Evolutionary conservation across 1,140 invertebrate genomes (phyloP), one percentile per base, ranked within the genome.

Genomic region (Calephelis nemesis): DNA sequence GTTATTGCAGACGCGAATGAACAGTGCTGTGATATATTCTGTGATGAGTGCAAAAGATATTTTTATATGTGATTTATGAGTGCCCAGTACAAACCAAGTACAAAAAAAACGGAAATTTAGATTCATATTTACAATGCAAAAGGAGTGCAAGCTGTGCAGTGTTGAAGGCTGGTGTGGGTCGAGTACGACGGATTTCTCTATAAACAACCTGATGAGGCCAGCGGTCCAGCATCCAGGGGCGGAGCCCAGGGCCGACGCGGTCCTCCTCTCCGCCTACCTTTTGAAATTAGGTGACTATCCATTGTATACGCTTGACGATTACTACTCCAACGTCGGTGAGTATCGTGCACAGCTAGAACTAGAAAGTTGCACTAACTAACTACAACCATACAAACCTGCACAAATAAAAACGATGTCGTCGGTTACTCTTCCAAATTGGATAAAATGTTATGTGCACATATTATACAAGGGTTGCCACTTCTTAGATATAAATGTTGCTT

Each of bases 201-300:
- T 92, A 75, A 90, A 79, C 62, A 86, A 85, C 30, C 79, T 92
- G 81, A 92, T 92, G 89, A 78, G 87, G 73, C 87, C 88, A n/a
- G 74, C 82, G 49, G 77, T 69, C 7, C 79, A 78, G 58, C 80
- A 78, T 47, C 77, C 76, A 10, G 75, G 75, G 62, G 74, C 79
- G 80, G 88, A 91, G 70, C 82, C 88, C 62, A 73, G 89, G 64
- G 87, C 91, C 73, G 90, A 92, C 69, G 87, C 90, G 5, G 82
- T 92, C 30, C 83, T 92, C 62, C 80, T 92, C 67, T 92, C 91
- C 49, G 86, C 90, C 50, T 92, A 92, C 81, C 84, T 92, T 79
- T 88, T 91, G 78, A 92, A 92, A 90, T 75, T 92, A 92, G 92
- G 92, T 92, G 87, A 90, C 74, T 90, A 91, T 91, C 81, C 83